These are phyloP conservation scores for Tetranychus piercei DNA, from an alignment of 2,888 invertebrate species.

Conservation along the genomic window DNA sequence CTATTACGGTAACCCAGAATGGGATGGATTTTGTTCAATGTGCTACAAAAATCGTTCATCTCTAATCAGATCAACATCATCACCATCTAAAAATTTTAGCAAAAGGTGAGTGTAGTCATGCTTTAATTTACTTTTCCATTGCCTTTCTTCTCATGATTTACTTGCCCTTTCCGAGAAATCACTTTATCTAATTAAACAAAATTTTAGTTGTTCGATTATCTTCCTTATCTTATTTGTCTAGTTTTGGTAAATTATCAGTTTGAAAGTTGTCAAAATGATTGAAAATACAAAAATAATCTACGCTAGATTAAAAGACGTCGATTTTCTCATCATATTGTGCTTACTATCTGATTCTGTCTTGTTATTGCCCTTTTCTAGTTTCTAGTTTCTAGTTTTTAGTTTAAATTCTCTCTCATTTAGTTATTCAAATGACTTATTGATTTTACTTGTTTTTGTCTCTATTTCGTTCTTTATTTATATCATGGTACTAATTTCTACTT, in stretches of 20 bases:
- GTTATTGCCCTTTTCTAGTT: too few species aligned
- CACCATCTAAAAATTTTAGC: neutral
- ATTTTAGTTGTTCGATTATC: neutral
- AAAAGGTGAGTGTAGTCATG: neutral
- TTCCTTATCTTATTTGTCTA: neutral
- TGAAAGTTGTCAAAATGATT: neutral
- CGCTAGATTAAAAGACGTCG: too few species aligned
- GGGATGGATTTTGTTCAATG: conserved; percentile 93
- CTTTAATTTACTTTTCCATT: neutral
- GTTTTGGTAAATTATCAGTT: neutral
- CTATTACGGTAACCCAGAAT: conserved; percentile 88
- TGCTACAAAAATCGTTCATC: conserved; percentile 48
- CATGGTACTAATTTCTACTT: neutral
- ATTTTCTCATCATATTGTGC: too few species aligned
- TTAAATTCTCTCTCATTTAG: too few species aligned
- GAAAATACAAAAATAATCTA: neutral
- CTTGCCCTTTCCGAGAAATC: neutral
- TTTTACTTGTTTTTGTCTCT: neutral
- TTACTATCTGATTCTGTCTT: too few species aligned
- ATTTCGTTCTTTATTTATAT: neutral
- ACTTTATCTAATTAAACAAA: neutral
- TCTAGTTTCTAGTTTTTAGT: too few species aligned
- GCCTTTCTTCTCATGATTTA: neutral
- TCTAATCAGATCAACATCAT: conserved; percentile 3
- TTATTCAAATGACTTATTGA: neutral